phyloP scores from a whole-genome alignment of 2,113 vertebrate genomes.

The Malurus melanocephalus region DNA sequence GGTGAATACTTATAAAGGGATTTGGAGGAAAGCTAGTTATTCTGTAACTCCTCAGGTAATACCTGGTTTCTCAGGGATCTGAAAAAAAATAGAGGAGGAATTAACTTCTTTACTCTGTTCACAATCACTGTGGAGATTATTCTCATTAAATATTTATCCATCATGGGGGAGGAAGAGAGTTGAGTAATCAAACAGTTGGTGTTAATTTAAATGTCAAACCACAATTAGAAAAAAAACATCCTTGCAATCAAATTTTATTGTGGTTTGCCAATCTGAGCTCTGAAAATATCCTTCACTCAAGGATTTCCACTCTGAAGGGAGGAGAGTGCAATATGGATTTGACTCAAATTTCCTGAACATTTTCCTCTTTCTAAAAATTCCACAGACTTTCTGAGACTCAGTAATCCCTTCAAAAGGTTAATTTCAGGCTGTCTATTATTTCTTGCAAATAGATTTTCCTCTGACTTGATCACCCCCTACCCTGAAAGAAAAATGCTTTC shows the following conservation, averaged over 20 bases:
- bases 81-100: not conserved
- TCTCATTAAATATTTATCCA: slow-evolving; percentile 49
- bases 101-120: slow-evolving; percentile 30
- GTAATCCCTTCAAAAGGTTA: not conserved
- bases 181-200: slow-evolving; percentile 49
- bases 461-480: not conserved
- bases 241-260: slow-evolving; percentile 29
- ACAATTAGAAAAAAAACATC: slow-evolving; percentile 45
- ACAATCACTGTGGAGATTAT: slow-evolving; percentile 15
- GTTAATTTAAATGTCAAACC: slow-evolving; percentile 61
- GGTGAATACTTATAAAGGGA: not conserved
- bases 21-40: slow-evolving; percentile 16
- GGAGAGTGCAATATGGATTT: not conserved
- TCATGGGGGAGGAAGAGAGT: not conserved
- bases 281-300: not conserved
- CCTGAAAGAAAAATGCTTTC: not conserved
- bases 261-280: not conserved
- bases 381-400: not conserved
- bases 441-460: not conserved
- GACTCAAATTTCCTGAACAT: not conserved
- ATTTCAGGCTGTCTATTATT: not conserved
- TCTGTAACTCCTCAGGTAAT: slow-evolving; percentile 1
- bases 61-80: slow-evolving; percentile 7
- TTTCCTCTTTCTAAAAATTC: not conserved
- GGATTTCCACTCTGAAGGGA: not conserved